Evolutionary conservation across 1,140 invertebrate species (phyloP).

Genomic region (Drosophila willistoni): DNA sequence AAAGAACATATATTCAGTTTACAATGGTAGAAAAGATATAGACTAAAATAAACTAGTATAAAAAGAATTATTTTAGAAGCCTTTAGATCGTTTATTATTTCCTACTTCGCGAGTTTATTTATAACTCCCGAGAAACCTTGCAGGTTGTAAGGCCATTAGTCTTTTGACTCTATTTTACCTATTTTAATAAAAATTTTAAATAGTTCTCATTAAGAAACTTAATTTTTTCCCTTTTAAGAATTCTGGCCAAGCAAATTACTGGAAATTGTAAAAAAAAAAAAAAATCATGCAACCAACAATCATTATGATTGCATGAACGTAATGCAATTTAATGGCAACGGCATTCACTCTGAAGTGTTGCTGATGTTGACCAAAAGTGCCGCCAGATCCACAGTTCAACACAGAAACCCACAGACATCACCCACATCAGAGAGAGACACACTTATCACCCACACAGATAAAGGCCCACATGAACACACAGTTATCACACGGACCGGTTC

Average conservation of each 20-base stretch:
- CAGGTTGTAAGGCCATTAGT: too few relatives aligned
- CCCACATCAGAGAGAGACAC: neutral
- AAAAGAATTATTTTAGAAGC: too few relatives aligned
- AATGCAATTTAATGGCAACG: constrained; percentile 72
- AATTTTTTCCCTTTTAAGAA: neutral
- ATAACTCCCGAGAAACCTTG: too few relatives aligned
- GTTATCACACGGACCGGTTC: constrained; percentile 50
- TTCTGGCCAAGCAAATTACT: constrained; percentile 3
- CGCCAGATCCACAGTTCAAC: constrained; percentile 32
- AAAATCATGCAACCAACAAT: constrained; percentile 46
- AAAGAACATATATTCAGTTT: too few relatives aligned
- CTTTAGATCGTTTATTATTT: too few relatives aligned
- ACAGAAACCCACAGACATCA: constrained; percentile 48
- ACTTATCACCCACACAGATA: constrained; percentile 40
- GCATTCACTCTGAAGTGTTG: constrained; percentile 68
- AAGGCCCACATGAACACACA: constrained; percentile 59
- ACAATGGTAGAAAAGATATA: too few relatives aligned
- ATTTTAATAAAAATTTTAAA: neutral
- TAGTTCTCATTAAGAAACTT: neutral
- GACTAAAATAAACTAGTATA: too few relatives aligned
- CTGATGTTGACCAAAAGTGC: constrained; percentile 79
- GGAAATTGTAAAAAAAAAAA: neutral
- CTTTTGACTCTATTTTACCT: too few relatives aligned
- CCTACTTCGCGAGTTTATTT: too few relatives aligned
- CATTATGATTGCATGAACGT: constrained; percentile 69